These are phyloP conservation scores for Autographa gamma DNA, from an alignment of 2,888 invertebrate genomes.

Conservation along the genomic window DNA sequence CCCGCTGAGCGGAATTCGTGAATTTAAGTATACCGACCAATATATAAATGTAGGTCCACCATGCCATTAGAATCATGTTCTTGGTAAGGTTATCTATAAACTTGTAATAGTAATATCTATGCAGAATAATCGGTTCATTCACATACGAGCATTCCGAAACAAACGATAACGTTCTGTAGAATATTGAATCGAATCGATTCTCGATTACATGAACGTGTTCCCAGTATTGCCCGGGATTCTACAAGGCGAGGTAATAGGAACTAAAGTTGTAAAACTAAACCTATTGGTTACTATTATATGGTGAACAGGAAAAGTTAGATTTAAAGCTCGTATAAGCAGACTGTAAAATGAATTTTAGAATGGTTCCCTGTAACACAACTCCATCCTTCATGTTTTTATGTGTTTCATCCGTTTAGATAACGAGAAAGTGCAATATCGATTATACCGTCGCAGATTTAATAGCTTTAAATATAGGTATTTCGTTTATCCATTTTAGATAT, in stretches of 20 bases:
- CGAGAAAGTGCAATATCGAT: conserved; percentile 41
- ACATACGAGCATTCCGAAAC: conserved; percentile 49
- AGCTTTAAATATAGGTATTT: conserved; percentile 33
- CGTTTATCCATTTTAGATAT: conserved; percentile 27
- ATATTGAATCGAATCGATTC: conserved; percentile 60
- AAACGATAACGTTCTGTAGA: conserved; percentile 52
- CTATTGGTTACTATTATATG: conserved; percentile 67
- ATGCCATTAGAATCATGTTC: conserved; percentile 40
- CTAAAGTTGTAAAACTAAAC: conserved; percentile 72
- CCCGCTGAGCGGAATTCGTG: conserved; percentile 60
- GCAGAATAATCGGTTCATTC: conserved; percentile 42
- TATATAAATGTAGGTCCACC: conserved; percentile 39
- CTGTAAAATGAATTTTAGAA: conserved; percentile 60
- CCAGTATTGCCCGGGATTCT: conserved; percentile 64
- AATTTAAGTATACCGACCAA: conserved; percentile 58
- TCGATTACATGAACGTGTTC: conserved; percentile 65
- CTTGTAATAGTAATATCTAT: conserved; percentile 38
- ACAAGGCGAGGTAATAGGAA: conserved; percentile 66
- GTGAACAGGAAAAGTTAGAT: conserved; percentile 67
- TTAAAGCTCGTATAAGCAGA: conserved; percentile 63
- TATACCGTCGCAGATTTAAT: conserved; percentile 42
- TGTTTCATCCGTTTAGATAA: conserved; percentile 49
- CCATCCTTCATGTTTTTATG: conserved; percentile 51
- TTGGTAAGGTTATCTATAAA: conserved; percentile 22
- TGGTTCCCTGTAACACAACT: conserved; percentile 58